Conservation (phyloP, 2,888 invertebrate species). For the Sphaerophoria rueppellii region DNA sequence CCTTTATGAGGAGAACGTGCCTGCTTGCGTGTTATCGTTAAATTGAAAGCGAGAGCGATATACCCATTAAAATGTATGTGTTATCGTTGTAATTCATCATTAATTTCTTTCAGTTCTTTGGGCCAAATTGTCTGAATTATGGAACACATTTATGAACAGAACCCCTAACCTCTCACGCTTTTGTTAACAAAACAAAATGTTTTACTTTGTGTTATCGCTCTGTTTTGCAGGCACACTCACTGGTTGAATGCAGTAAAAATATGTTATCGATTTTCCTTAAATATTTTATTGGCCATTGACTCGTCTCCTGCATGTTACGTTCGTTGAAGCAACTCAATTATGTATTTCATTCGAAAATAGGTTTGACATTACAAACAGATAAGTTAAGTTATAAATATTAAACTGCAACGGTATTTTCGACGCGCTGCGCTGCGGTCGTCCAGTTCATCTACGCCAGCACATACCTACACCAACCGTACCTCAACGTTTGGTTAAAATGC, state of each 20-base stretch:
- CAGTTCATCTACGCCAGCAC: constrained; percentile 16
- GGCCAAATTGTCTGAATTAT: not conserved
- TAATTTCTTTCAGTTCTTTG: not conserved
- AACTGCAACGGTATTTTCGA: constrained; percentile 30
- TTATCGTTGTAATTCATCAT: too few species aligned
- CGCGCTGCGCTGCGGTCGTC: constrained; percentile 4
- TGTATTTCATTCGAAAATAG: not conserved
- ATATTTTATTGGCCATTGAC: constrained; percentile 29
- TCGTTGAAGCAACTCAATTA: constrained; percentile 3
- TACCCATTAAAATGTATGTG: too few species aligned
- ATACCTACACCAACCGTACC: not conserved
- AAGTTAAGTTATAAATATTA: not conserved
- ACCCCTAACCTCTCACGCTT: not conserved
- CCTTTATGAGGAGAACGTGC: not conserved
- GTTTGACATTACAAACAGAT: constrained; percentile 1
- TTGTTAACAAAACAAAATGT: not conserved
- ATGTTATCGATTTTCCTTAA: constrained; percentile 5
- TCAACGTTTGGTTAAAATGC: too few species aligned
- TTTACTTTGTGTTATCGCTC: not conserved
- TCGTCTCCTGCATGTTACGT: not conserved
- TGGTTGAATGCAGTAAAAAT: constrained; percentile 20
- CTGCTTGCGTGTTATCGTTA: too few species aligned
- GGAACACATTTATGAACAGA: not conserved
- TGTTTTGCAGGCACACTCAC: not conserved
- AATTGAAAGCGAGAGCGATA: too few species aligned